phyloP scores from a whole-genome alignment of 2,888 invertebrate genomes.

The Autographa pulchrina region DNA sequence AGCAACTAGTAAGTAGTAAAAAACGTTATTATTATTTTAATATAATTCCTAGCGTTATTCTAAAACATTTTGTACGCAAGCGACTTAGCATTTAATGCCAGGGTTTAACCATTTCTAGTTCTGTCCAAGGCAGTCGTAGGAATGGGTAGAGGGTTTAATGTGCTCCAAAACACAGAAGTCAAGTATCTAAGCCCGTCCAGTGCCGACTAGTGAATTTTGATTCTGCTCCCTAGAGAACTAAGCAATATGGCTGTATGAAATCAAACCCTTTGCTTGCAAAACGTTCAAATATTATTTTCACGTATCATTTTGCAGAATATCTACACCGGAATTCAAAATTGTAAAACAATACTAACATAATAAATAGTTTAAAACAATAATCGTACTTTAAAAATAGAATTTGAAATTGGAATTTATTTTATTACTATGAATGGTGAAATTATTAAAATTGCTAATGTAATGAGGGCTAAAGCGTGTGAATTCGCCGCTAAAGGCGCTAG shows the following conservation, averaged over 20 bases:
- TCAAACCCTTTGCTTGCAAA: slow-evolving; percentile 30
- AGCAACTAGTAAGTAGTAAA: not conserved
- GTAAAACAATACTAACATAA: not conserved
- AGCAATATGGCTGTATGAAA: slow-evolving; percentile 32
- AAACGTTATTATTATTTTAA: not conserved
- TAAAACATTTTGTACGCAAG: not conserved
- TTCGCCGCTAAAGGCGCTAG: too few species aligned
- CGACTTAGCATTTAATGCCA: not conserved
- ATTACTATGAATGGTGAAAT: too few species aligned
- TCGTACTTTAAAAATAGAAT: too few species aligned
- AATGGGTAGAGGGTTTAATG: slow-evolving; percentile 45
- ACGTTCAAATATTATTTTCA: slow-evolving; percentile 21
- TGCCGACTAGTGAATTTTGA: slow-evolving; percentile 57
- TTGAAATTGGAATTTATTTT: too few species aligned
- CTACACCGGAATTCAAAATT: not conserved
- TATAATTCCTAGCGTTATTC: not conserved
- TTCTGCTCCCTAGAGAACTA: slow-evolving; percentile 46
- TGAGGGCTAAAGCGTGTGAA: too few species aligned
- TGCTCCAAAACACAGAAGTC: slow-evolving; percentile 45
- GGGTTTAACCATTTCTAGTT: slow-evolving; percentile 36
- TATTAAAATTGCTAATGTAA: too few species aligned
- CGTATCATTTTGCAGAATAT: slow-evolving; percentile 4
- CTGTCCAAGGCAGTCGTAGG: slow-evolving; percentile 34
- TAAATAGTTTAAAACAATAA: not conserved
- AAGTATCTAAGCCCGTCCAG: slow-evolving; percentile 43